phyloP scores from a whole-genome alignment of 2,113 vertebrate species.

The Synchiropus splendidus region DNA sequence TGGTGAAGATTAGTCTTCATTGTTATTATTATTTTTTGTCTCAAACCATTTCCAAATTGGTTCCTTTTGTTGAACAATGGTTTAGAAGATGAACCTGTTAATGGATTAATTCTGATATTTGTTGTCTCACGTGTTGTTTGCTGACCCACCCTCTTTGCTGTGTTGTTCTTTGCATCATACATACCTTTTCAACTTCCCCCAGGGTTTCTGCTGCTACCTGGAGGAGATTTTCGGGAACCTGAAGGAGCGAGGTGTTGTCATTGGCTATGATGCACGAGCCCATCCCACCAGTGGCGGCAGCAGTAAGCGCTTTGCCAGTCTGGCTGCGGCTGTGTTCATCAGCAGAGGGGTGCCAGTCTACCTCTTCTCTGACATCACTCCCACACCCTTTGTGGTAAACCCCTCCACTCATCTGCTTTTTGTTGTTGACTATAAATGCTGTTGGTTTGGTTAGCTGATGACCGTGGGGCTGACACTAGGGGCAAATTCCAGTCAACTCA shows the following conservation, averaged over 20 bases:
- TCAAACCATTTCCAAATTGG: no score
- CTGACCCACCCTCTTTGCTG: no score
- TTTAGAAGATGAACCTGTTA: no score
- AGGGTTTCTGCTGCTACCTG: slow-evolving; percentile 91
- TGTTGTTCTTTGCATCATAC: no score
- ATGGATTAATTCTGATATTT: no score
- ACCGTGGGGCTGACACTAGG: not conserved
- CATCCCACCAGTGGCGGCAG: slow-evolving; percentile 78
- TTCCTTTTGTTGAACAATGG: no score
- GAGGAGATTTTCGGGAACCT: slow-evolving; percentile 78
- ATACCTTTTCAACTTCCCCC: not conserved
- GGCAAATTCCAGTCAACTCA: slow-evolving; percentile 35
- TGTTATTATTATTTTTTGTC: no score
- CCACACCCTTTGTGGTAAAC: slow-evolving; percentile 93
- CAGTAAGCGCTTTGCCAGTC: slow-evolving; percentile 82
- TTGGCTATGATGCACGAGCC: slow-evolving; percentile 86
- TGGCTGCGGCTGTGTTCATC: slow-evolving; percentile 81
- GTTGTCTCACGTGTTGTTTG: no score
- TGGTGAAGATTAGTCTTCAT: no score
- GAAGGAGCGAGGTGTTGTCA: slow-evolving; percentile 82
- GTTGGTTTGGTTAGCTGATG: not conserved
- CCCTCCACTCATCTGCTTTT: slow-evolving; percentile 1
- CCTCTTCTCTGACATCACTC: slow-evolving; percentile 84
- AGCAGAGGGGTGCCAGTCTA: slow-evolving; percentile 81
- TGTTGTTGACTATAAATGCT: not conserved